Evolutionary conservation across 92 coral and sea anemone species (phyloP), one percentile per base, ranked within the genome.

Genomic region (Ricordea florida): DNA sequence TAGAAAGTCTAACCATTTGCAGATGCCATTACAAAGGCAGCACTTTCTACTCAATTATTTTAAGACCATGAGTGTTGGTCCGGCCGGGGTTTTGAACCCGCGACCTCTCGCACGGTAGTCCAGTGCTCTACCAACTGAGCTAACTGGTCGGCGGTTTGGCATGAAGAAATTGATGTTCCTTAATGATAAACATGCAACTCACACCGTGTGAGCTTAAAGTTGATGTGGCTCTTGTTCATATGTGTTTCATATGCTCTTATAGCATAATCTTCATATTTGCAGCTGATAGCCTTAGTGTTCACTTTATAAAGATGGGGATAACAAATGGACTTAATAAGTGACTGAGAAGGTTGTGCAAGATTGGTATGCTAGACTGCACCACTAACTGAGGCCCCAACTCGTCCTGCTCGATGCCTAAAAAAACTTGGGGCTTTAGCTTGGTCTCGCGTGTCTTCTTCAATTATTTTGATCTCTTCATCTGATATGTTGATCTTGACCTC

Each of bases 261-360:
- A 21, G 83, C 88, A 42, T 38, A 30, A 21, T 40, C 33, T 59
- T 74, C 88, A 65, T 83, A 61, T 47, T 50, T 57, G 31, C 31
- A 18, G 8, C 88, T 78, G 22, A 73, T 75, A 29, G 83, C 83
- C 13, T 40, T 62, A 42, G 78, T 42, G 6, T 52, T 74, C 16
- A 66, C 72, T 21, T 47, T 74, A 57, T 74, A 83, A 22, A 74
- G 29, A 43, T 83, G 57, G 13, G 88, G 88, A 27, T 81, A 71
- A 50, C 87, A 81, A 33, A 80, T 57, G 55, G 28, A 58, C 30
- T 80, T 80, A 55, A 80, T 69, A 49, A 69, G 72, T 25, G 74
- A 62, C 38, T 26, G 44, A 28, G 79, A 53, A 34, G 81, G 87
- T 46, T 81, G 81, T 59, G 73, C 69, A 33, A 75, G 87, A 52